phyloP scores from a whole-genome alignment of 2,888 invertebrate genomes.

The Diaprepes abbreviatus region DNA sequence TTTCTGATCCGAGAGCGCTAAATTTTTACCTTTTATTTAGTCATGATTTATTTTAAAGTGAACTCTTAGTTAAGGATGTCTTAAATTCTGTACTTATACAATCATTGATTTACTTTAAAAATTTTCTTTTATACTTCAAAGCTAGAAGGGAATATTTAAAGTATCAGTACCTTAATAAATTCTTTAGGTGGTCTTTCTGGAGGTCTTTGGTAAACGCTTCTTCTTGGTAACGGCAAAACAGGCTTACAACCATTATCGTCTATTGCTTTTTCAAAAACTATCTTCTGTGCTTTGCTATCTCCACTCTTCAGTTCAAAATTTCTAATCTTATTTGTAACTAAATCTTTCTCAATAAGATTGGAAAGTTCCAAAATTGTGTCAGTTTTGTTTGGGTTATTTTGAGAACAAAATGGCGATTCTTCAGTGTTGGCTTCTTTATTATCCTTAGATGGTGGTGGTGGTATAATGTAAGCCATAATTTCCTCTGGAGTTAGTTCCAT shows the following conservation, averaged over 20 bases:
- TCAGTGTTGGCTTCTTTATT: slow-evolving; percentile 46
- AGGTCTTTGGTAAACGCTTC: slow-evolving; percentile 73
- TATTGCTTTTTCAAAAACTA: slow-evolving; percentile 56
- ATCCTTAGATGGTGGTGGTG: slow-evolving; percentile 75
- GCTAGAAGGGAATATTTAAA: too few relatives aligned
- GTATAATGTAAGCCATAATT: slow-evolving; percentile 88
- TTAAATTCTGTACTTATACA: too few relatives aligned
- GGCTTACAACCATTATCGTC: slow-evolving; percentile 70
- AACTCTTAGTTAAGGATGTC: too few relatives aligned
- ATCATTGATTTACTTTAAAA: too few relatives aligned
- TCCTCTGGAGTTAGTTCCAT: slow-evolving; percentile 86
- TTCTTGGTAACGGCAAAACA: slow-evolving; percentile 71
- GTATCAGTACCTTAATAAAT: slow-evolving; percentile 64
- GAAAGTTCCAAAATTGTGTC: background rate
- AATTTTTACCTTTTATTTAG: too few relatives aligned
- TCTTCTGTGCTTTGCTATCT: background rate
- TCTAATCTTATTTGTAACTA: background rate
- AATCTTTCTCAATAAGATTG: background rate
- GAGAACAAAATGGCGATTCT: slow-evolving; percentile 16
- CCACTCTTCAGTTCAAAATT: background rate
- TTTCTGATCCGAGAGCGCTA: too few relatives aligned
- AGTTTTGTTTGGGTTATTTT: background rate
- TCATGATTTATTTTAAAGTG: too few relatives aligned
- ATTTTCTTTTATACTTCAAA: too few relatives aligned
- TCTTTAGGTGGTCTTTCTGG: slow-evolving; percentile 80